Conservation (phyloP, 2,113 vertebrate species). For the Thamnophis sirtalis region DNA sequence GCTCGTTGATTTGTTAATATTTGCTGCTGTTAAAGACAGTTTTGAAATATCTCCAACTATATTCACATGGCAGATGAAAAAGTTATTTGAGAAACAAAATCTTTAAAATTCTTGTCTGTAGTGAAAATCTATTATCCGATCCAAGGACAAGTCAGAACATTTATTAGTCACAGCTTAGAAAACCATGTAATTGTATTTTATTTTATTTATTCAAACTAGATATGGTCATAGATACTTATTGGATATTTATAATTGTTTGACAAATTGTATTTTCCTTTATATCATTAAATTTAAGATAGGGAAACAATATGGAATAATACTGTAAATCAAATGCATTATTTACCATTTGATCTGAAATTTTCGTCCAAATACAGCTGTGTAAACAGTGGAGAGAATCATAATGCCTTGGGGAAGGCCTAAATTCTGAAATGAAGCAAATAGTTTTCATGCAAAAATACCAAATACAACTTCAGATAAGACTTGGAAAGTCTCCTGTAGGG, state of each 20-base stretch:
- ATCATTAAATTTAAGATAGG: neutral
- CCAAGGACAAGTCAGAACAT: neutral
- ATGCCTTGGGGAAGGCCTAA: neutral
- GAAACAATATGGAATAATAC: neutral
- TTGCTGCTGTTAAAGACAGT: neutral
- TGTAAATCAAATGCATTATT: neutral
- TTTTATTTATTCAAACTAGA: slow-evolving; percentile 1
- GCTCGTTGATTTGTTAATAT: neutral
- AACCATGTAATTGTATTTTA: neutral
- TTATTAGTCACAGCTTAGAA: neutral
- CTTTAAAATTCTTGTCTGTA: neutral
- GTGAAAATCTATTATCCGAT: neutral
- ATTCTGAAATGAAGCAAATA: neutral
- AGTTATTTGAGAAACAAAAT: neutral
- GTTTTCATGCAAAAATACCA: neutral
- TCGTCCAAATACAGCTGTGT: neutral
- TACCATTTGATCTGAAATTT: neutral
- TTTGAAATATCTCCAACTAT: neutral
- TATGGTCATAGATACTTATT: neutral
- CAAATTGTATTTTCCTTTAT: neutral
- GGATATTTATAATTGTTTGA: neutral
- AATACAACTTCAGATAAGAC: neutral
- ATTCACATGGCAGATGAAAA: slow-evolving; percentile 1
- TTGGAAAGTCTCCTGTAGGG: neutral
- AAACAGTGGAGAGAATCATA: neutral